Percentiles rank a stretch among this genome's conserved stretches.
phyloP scores from a whole-genome alignment of 2,888 invertebrate species.

The Pocota personata region DNA sequence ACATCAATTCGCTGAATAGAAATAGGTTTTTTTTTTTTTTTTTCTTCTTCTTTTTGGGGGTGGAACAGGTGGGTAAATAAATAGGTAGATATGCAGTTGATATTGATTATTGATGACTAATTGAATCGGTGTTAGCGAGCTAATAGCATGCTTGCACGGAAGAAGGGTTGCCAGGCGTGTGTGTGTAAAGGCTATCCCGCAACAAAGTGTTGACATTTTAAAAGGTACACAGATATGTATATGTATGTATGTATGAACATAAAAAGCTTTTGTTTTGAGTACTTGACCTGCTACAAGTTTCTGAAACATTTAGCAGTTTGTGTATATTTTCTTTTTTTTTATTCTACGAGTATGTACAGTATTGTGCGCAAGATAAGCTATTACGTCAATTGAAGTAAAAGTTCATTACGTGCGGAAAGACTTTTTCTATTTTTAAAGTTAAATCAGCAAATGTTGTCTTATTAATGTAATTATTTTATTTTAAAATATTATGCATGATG shows the following conservation, averaged over 20 bases:
- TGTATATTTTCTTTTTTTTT: neutral
- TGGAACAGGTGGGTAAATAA: slow-evolving; percentile 31
- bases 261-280: neutral
- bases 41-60: too few species aligned
- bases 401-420: neutral
- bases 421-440: slow-evolving; percentile 16
- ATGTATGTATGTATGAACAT: neutral
- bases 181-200: neutral
- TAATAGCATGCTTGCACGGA: slow-evolving; percentile 13
- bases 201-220: neutral
- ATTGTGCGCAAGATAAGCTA: slow-evolving; percentile 27
- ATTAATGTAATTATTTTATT: slow-evolving; percentile 1
- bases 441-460: neutral
- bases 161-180: slow-evolving; percentile 12
- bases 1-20: slow-evolving; percentile 4
- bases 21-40: neutral
- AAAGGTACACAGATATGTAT: neutral
- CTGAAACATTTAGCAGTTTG: slow-evolving; percentile 16
- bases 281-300: slow-evolving; percentile 5
- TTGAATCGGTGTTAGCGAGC: neutral
- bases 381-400: slow-evolving; percentile 13
- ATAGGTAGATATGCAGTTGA: slow-evolving; percentile 30
- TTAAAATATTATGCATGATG: neutral
- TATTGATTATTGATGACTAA: slow-evolving; percentile 58
- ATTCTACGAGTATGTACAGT: slow-evolving; percentile 3